Evolutionary conservation across 2,113 vertebrate genomes (phyloP).

Genomic region (Pseudorasbora parva): DNA sequence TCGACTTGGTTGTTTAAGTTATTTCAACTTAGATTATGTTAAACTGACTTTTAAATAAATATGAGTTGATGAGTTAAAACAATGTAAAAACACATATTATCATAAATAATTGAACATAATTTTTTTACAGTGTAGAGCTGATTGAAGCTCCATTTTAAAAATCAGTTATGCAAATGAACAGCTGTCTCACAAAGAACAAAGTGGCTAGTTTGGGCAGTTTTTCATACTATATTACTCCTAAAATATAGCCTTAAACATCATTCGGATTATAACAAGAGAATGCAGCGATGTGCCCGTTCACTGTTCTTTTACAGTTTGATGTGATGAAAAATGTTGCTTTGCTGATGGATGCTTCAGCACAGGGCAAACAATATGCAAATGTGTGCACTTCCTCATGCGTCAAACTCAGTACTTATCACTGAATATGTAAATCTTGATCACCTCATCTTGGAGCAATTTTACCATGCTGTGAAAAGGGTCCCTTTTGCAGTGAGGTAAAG

Average conservation of each 20-base stretch:
- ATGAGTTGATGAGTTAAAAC: too few species aligned
- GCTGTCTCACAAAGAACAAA: background rate
- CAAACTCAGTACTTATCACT: conserved; percentile 56
- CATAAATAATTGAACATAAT: too few species aligned
- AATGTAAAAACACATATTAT: too few species aligned
- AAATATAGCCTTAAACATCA: background rate
- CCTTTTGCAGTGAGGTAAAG: background rate
- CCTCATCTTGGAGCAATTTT: conserved; percentile 2
- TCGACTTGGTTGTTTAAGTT: too few species aligned
- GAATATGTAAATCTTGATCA: conserved; percentile 71
- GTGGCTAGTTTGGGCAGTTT: background rate
- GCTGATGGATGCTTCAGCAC: conserved; percentile 52
- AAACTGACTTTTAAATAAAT: too few species aligned
- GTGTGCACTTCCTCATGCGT: conserved; percentile 56
- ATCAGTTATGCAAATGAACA: background rate
- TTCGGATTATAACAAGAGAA: background rate
- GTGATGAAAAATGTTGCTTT: conserved; percentile 51
- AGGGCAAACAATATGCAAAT: conserved; percentile 72
- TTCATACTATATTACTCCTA: background rate
- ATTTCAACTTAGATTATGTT: too few species aligned
- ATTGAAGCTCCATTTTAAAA: background rate
- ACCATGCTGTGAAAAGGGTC: background rate
- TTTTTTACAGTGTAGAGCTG: background rate
- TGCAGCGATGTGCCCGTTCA: background rate
- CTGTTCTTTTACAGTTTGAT: background rate